Evolutionary conservation across 2,888 invertebrate genomes (phyloP), one percentile per base, ranked within the genome.

Genomic region (Trissoscelio sp.): DNA sequence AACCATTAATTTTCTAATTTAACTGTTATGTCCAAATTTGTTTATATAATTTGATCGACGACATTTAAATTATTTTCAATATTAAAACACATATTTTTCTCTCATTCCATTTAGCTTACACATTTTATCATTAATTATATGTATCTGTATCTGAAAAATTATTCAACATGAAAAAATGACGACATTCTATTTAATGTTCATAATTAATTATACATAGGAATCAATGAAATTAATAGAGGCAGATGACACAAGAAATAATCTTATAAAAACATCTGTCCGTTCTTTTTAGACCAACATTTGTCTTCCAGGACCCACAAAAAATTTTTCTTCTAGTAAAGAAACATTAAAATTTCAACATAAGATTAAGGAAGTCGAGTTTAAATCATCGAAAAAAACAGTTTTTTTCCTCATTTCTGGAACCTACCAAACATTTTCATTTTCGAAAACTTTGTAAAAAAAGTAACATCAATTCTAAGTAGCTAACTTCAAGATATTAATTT

Each of bases 251-350:
- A 55, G 51, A 55, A 55, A 53, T 28, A 22, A 11, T 55, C 44
- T 55, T 31, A 12, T 7, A 67, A 55, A 44, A 55, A 55, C 55
- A 67, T 67, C 67, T 67, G 67, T 44, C 67, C 31, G 16, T 34
- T 55, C 18, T 31, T 1, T 37, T 7, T 12, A 14, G 11, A 28
- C 24, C 14, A 44, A 42, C 28, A 60, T 60, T 60, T 44, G 60
- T 42, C 48, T 46, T 42, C 16, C 9, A n/a, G 22, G n/a, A 12
- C 22, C 11, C 20, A 24, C 24, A 12, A 24, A 34, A 31, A 3
- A 14, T 53, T 53, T 53, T 31, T 53, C 22, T 22, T 37, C 4
- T 57, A 57, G 28, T 37, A 57, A 16, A 12, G 7, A 2, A 34
- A 34, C 18, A 34, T 18, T 3, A 20, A 57, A 20, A 39, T 39